Evolutionary conservation across 2,113 vertebrate species (phyloP).

Genomic region (Eptesicus fuscus): DNA sequence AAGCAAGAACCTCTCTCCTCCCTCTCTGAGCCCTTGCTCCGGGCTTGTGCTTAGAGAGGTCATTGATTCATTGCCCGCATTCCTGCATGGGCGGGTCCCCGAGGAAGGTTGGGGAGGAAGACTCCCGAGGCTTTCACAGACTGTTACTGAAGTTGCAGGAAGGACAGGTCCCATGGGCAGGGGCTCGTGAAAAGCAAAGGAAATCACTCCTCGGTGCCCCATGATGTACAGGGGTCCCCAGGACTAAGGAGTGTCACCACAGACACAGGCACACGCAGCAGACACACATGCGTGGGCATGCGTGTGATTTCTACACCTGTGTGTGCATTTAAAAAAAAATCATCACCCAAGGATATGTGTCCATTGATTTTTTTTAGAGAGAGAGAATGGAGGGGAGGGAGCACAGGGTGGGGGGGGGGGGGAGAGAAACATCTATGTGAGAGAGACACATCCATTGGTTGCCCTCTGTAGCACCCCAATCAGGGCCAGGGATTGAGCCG

Average conservation of each 20-base stretch:
- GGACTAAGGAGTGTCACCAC: fast-evolving
- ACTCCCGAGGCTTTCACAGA: neutral
- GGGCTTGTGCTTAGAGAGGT: neutral
- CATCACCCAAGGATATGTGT: too few relatives aligned
- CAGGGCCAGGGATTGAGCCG: too few relatives aligned
- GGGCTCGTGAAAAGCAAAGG: neutral
- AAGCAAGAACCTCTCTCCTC: neutral
- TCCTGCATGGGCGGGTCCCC: neutral
- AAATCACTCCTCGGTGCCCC: neutral
- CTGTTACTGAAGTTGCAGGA: neutral
- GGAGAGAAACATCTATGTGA: too few relatives aligned
- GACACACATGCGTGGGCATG: neutral
- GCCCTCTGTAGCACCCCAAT: too few relatives aligned
- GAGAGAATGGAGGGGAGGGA: too few relatives aligned
- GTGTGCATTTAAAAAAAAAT: too few relatives aligned
- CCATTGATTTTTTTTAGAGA: too few relatives aligned
- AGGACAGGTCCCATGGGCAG: neutral
- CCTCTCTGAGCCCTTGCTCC: neutral
- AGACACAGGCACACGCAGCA: fast-evolving
- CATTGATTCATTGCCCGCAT: neutral
- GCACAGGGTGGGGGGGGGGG: too few relatives aligned
- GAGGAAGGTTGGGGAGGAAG: neutral
- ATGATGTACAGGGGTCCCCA: fast-evolving
- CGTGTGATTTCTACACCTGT: neutral
- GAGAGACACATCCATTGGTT: too few relatives aligned